Percentiles rank a stretch among this genome's conserved stretches.
Evolutionary conservation across 2,797 vertebrate species (phyloP).

Genomic region (Sebastes matsubarae): DNA sequence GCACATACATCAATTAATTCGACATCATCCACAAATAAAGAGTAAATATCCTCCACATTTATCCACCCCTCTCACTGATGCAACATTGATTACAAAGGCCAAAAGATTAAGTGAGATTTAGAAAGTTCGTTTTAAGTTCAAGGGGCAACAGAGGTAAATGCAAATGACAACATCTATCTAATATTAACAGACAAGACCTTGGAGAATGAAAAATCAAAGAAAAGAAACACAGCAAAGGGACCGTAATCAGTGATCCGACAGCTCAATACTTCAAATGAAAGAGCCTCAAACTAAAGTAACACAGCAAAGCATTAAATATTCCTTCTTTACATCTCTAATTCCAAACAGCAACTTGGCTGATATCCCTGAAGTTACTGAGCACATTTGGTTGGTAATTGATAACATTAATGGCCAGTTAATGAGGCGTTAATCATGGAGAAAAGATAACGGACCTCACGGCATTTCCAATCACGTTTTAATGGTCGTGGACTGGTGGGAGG

Average conservation of each 20-base stretch:
- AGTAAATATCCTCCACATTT: no score
- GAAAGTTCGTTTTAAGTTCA: neutral
- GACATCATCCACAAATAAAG: no score
- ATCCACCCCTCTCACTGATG: neutral
- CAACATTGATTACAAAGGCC: neutral
- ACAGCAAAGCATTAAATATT: slow-evolving; percentile 37
- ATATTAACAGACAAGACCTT: slow-evolving; percentile 33
- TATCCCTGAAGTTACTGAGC: slow-evolving; percentile 31
- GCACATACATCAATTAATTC: no score
- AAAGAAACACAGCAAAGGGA: slow-evolving; percentile 2
- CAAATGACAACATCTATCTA: neutral
- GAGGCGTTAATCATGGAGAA: slow-evolving; percentile 40
- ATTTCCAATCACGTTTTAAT: slow-evolving; percentile 48
- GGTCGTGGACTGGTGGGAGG: slow-evolving; percentile 9
- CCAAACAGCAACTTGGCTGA: slow-evolving; percentile 3
- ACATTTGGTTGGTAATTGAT: slow-evolving; percentile 46
- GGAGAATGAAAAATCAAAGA: slow-evolving; percentile 52
- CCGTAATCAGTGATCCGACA: slow-evolving; percentile 31
- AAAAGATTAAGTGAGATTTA: neutral
- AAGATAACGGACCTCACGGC: slow-evolving; percentile 41
- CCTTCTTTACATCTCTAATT: slow-evolving; percentile 28
- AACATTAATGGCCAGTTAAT: slow-evolving; percentile 57
- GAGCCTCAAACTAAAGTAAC: slow-evolving; percentile 11
- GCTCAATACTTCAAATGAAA: slow-evolving; percentile 34
- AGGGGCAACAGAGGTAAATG: neutral